Evolutionary conservation across 2,888 invertebrate species (phyloP).

Genomic region (Drosophila colorata): DNA sequence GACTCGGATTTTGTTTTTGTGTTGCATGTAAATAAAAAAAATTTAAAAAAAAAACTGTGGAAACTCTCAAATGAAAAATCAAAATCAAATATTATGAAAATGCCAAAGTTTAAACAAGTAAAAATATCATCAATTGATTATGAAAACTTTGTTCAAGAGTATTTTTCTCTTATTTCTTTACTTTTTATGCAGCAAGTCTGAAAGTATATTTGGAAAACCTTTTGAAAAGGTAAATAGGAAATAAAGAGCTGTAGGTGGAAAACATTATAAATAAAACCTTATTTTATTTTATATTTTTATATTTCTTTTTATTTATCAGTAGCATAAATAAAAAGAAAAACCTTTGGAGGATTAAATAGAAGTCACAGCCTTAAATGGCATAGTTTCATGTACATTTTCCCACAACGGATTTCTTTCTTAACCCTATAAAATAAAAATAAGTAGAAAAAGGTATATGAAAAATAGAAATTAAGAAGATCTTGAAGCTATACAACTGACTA

Average conservation of each 20-base stretch:
- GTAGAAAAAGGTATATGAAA: no score
- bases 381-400: no score
- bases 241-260: not conserved
- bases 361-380: no score
- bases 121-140: conserved; percentile 4
- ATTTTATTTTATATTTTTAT: not conserved
- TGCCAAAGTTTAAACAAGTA: conserved; percentile 24
- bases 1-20: conserved; percentile 31
- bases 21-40: conserved; percentile 41
- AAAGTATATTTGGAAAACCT: not conserved
- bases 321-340: no score
- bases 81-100: conserved; percentile 25
- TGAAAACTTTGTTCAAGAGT: not conserved
- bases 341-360: not conserved
- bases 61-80: conserved; percentile 33
- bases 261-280: not conserved
- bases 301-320: no score
- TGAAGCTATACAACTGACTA: no score
- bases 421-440: no score
- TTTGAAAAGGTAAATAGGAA: not conserved
- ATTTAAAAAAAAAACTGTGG: conserved; percentile 14
- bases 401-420: no score
- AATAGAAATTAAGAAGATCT: no score
- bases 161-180: not conserved
- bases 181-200: not conserved